Evolutionary conservation across 2,888 invertebrate species (phyloP), one percentile per base, ranked within the genome.

Genomic region (Oscheius sp.): DNA sequence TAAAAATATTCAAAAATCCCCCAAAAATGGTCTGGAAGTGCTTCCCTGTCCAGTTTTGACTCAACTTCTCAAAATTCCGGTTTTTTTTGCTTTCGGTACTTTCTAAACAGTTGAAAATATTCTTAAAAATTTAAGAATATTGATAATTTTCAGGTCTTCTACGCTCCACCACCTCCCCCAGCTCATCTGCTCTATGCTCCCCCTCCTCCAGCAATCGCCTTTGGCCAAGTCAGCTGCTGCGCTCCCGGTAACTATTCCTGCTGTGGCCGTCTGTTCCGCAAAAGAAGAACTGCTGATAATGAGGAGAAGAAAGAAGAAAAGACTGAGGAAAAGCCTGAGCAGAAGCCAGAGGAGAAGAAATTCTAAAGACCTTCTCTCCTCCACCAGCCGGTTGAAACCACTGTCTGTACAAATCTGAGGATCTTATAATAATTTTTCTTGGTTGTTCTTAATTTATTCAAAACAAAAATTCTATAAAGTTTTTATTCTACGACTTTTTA

Each of bases 161-260:
- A 18, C 25, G 27, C 35, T 2, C 27, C 64, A 18, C 70, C 70
- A 12, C 70, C 70, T 18, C 70, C 70, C 3, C 69, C 69, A 13
- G 21, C 58, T 12, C 13, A 9, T 13, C 16, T 71, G 7, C 12
- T 70, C 27, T 12, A 5, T 25, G 16, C 41, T 9, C 41, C 69
- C 9, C 71, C 71, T 23, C 71, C 71, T 5, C 23, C 61, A 6
- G 25, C 43, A 25, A 35, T 72, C 16, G 53, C 55, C 35, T 72
- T 72, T 43, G 72, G 72, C 3, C 72, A 72, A 16, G 58, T 66
- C n/a, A 43, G 25, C 29, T 72, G 72, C 55, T 72, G 72, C 23
- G 64, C 72, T 16, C 25, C 66, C 25, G n/a, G 18, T 46, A 63
- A 72, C 61, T 72, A 63, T 27, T 72, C 72, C 46, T 72, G 72